Evolutionary conservation across 2,113 vertebrate species (phyloP).

Genomic region (Leptosomus discolor): DNA sequence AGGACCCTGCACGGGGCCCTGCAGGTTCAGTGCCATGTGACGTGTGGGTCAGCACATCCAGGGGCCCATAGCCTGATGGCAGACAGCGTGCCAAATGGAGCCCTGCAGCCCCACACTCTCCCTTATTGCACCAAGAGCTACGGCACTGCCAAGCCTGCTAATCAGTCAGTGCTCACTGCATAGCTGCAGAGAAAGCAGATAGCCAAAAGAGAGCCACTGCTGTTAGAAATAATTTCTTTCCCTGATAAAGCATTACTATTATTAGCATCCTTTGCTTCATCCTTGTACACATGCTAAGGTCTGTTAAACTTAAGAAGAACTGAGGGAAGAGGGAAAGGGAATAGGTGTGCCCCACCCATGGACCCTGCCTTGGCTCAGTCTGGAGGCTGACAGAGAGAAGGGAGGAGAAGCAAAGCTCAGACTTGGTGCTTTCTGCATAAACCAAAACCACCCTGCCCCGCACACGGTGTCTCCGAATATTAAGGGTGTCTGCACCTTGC

Average conservation of each 20-base stretch:
- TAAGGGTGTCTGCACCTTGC: not conserved
- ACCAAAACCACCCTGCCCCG: not conserved
- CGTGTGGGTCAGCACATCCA: accelerated
- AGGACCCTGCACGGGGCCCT: not conserved
- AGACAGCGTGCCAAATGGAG: not conserved
- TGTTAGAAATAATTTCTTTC: not conserved
- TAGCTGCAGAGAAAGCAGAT: not conserved
- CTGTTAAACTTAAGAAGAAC: not conserved
- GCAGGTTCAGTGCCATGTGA: accelerated
- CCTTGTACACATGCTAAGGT: too few species aligned
- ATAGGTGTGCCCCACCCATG: not conserved
- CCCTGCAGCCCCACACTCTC: not conserved
- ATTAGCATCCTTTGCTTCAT: not conserved
- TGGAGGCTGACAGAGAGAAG: not conserved
- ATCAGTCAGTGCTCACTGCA: not conserved
- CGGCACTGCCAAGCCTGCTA: not conserved
- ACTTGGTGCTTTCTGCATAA: not conserved
- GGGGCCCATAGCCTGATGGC: not conserved
- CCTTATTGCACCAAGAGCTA: not conserved
- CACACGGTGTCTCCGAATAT: accelerated
- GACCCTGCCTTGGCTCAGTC: not conserved
- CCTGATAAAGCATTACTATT: not conserved
- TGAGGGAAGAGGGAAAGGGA: not conserved
- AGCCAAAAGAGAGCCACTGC: not conserved
- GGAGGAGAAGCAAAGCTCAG: not conserved